Base-by-base conservation (phyloP, 2,797 vertebrate species). In the Gallinago solitaria region DNA sequence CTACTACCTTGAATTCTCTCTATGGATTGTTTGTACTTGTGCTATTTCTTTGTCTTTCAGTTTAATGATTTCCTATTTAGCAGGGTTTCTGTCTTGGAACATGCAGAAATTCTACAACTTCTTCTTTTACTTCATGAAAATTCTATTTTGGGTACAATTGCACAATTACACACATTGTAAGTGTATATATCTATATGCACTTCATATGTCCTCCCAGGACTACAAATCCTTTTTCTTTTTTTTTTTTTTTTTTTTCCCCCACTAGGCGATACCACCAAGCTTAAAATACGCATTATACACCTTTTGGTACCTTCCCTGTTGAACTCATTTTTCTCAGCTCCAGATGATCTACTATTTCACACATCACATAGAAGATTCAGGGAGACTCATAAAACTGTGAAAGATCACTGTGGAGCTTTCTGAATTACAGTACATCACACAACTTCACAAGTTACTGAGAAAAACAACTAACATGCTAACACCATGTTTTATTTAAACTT, bases 41-140 rank as follows among this genome's bases (percentile, higher is more conserved):
- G 35, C 28, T 85, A 8, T 83, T 91, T 86, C 87, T 83, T 76
- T 48, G 60, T 84, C 17, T 92, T 87, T 83, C 67, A 43, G 27
- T 90, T 60, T 89, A 95, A 88, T 51, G 73, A 84, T 93, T 95
- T 95, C 54, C 67, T 90, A 18, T 90, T 50, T 53, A 64, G 48
- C 1, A 3, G 10, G 5, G 4, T 82, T 76, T 82, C 19, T 90
- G 82, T 92, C 64, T 87, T 80, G 50, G 47, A 75, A 25, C 2
- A 0, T 39, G n/a, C 27, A 80, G n/a, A 60, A 78, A n/a, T 75
- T 86, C 69, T 81, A 45, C 54, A 47, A 47, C 32, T 74, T 78
- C 32, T 77, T 78, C n/a, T 60, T 63, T 32, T 78, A 11, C 33
- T 78, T 90, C 32, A 6, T 67, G 28, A 76, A 27, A 50, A 53